phyloP scores from a whole-genome alignment of 1,140 invertebrate species.

The Trachymyrmex septentrionalis region DNA sequence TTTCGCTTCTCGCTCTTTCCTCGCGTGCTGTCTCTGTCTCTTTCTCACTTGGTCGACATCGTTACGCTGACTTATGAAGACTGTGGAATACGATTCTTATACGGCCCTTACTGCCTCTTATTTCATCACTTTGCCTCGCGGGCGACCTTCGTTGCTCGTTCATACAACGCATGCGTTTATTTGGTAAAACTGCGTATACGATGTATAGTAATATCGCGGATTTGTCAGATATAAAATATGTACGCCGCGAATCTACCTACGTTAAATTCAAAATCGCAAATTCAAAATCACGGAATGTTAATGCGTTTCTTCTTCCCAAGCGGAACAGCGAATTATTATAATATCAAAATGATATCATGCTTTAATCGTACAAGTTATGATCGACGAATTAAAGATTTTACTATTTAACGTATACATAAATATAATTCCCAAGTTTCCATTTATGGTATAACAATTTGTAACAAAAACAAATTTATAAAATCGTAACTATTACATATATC shows the following conservation, averaged over 20 bases:
- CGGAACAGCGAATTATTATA: too few relatives aligned
- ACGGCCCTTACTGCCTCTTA: conserved; percentile 66
- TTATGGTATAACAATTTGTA: background rate
- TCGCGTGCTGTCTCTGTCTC: conserved; percentile 35
- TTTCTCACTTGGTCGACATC: conserved; percentile 70
- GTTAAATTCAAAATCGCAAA: conserved; percentile 25
- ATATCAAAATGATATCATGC: too few relatives aligned
- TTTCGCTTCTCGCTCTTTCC: conserved; percentile 17
- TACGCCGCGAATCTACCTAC: background rate
- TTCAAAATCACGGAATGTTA: background rate
- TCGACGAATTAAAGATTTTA: conserved; percentile 7
- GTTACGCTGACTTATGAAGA: conserved; percentile 73
- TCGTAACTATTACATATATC: background rate
- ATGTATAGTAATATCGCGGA: conserved; percentile 55
- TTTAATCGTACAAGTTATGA: background rate
- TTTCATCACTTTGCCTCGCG: conserved; percentile 64
- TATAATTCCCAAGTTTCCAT: background rate
- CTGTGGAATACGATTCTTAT: conserved; percentile 71
- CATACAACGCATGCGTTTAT: conserved; percentile 34
- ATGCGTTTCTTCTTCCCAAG: background rate
- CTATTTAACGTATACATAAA: background rate
- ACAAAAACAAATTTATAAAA: background rate
- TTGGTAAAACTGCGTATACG: conserved; percentile 27
- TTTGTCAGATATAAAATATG: conserved; percentile 37
- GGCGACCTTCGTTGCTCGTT: conserved; percentile 55